Evolutionary conservation across 2,888 invertebrate species (phyloP).

Genomic region (Lacanobia wlatinum): DNA sequence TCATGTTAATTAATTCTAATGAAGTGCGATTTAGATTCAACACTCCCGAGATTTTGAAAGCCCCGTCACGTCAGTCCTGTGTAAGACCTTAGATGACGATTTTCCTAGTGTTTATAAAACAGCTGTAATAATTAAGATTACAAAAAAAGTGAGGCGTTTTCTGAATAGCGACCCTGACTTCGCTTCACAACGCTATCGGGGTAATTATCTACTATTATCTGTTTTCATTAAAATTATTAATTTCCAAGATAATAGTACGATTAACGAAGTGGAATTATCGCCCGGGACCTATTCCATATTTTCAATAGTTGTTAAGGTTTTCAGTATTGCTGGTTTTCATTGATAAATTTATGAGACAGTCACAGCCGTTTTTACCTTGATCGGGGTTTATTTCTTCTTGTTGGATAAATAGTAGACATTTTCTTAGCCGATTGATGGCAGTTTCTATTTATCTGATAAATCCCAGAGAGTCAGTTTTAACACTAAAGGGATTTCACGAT

Average conservation of each 20-base stretch:
- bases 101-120: not conserved
- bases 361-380: not conserved
- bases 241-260: constrained; percentile 33
- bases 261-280: constrained; percentile 12
- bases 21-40: not conserved
- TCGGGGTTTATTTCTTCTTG: not conserved
- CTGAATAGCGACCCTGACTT: not conserved
- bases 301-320: not conserved
- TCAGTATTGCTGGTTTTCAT: constrained; percentile 21
- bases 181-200: not conserved
- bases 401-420: not conserved
- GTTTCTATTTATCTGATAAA: too few relatives aligned
- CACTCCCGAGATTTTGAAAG: not conserved
- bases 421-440: not conserved
- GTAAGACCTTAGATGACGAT: not conserved
- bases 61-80: too few relatives aligned
- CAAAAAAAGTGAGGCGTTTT: constrained; percentile 4
- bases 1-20: too few relatives aligned
- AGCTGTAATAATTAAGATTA: not conserved
- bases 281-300: constrained; percentile 1
- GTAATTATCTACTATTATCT: constrained; percentile 16
- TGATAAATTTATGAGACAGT: constrained; percentile 27
- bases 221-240: constrained; percentile 14
- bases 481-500: too few relatives aligned
- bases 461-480: too few relatives aligned